Evolutionary conservation across 2,113 vertebrate genomes (phyloP), one percentile per base, ranked within the genome.

Genomic region (Tonatia bakeri): DNA sequence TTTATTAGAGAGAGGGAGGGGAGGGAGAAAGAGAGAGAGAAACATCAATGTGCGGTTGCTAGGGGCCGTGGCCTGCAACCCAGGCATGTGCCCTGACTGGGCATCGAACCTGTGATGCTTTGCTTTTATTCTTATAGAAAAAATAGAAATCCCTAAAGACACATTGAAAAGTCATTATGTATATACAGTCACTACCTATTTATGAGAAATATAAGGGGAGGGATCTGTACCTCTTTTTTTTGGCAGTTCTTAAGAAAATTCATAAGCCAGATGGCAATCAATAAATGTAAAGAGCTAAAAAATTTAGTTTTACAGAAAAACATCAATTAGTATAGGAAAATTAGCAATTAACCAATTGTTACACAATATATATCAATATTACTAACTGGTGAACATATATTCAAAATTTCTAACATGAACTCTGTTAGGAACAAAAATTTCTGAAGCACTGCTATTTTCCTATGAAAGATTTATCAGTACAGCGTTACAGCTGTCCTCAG

Each of bases 241-340:
- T 94, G 95, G 92, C 77, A 96, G 88, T 91, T 96, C 95, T 96
- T 93, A 97, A 97, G 95, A 98, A 97, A 97, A 98, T 98, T 97
- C 96, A 96, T 97, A 97, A 96, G 94, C 97, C 97, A 98, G 96
- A 97, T 98, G 96, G 97, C 69, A 96, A 96, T 95, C 96, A 96
- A 97, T 97, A 98, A 97, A 97, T 91, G 95, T 97, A 97, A 97
- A 97, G 97, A 97, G 96, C 96, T 93, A 86, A 97, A 97, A 94
- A 96, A 97, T 97, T 97, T 97, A 91, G 94, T 97, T 98, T 98
- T 98, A 96, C 90, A 97, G 97, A 97, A 96, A 98, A 97, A 97
- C 96, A 98, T 96, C 95, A 98, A 97, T 97, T 97, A 97, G 88
- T 96, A 90, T 91, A 97, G n/a, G 96, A 96, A 98, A 97, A 97